These are phyloP conservation scores for Eulemur mongoz DNA, from an alignment of 2,797 vertebrate genomes.

Conservation along the genomic window DNA sequence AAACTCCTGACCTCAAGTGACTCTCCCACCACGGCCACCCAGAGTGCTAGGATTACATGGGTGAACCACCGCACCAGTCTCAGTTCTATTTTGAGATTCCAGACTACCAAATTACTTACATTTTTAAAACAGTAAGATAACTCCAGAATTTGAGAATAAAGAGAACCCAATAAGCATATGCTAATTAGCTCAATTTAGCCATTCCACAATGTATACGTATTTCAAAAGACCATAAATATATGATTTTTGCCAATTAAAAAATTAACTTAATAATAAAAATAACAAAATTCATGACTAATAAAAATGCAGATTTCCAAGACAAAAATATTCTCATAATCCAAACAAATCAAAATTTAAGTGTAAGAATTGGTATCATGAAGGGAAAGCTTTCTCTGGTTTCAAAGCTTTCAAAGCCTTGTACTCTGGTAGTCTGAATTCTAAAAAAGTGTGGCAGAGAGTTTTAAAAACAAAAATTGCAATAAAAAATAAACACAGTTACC, in stretches of 20 bases:
- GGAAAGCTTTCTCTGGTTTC: background rate
- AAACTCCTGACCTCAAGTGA: too few species aligned
- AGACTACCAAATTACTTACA: background rate
- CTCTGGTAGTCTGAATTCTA: background rate
- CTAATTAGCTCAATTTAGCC: background rate
- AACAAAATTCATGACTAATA: background rate
- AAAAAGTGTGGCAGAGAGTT: background rate
- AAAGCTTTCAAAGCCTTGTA: too few species aligned
- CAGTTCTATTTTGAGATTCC: background rate
- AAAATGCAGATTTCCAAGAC: constrained; percentile 7
- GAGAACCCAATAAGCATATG: background rate
- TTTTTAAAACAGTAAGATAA: constrained; percentile 31
- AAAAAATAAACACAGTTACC: background rate
- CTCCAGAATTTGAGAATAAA: background rate
- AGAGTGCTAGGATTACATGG: too few species aligned
- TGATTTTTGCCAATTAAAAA: background rate
- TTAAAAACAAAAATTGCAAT: constrained; percentile 39
- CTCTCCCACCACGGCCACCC: too few species aligned
- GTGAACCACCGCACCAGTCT: too few species aligned
- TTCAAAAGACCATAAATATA: background rate
- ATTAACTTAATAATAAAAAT: background rate
- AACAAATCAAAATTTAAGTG: constrained; percentile 7
- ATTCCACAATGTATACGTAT: background rate
- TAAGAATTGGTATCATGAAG: background rate
- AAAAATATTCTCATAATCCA: background rate